Evolutionary conservation across 2,888 invertebrate genomes (phyloP), one percentile per base, ranked within the genome.

Genomic region (Carcina quercana): DNA sequence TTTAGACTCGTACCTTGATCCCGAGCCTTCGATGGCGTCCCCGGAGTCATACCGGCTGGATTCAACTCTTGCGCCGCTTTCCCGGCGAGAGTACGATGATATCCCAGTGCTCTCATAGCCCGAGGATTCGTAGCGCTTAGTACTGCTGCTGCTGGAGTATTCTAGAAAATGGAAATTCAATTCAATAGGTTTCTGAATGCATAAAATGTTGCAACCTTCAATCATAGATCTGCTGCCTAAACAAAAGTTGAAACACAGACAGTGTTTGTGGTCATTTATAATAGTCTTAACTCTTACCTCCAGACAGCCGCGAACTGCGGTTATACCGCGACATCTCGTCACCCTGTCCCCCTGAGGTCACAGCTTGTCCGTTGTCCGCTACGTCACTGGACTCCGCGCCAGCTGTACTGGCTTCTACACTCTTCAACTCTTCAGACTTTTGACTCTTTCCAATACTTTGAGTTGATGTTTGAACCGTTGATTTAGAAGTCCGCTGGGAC

Each of bases 221-320:
- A n/a, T n/a, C n/a, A n/a, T n/a, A n/a, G n/a, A n/a, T n/a, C n/a
- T n/a, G n/a, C n/a, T n/a, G n/a, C n/a, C n/a, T n/a, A n/a, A n/a
- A n/a, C n/a, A n/a, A n/a, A n/a, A n/a, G n/a, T n/a, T n/a, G n/a
- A n/a, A n/a, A n/a, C n/a, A n/a, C n/a, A n/a, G n/a, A n/a, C n/a
- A n/a, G n/a, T n/a, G n/a, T n/a, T n/a, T n/a, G n/a, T n/a, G n/a
- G n/a, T n/a, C n/a, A n/a, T n/a, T n/a, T n/a, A n/a, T n/a, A n/a
- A n/a, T 17, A 17, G 5, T 17, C 7, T 17, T 17, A 5, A 7
- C 17, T 28, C 55, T 63, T 65, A 88, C 88, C 87, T 86, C 88
- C 88, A 58, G 87, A 84, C 28, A 86, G 82, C 73, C 86, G 86
- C 59, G 88, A 86, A 55, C 88, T 88, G 64, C 87, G 85, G 73